A percentile compares a stretch with the other conserved stretches of the same genome.
These are phyloP conservation scores for Turdus rufiventris DNA, from an alignment of 2,113 vertebrate genomes.

Conservation along the genomic window DNA sequence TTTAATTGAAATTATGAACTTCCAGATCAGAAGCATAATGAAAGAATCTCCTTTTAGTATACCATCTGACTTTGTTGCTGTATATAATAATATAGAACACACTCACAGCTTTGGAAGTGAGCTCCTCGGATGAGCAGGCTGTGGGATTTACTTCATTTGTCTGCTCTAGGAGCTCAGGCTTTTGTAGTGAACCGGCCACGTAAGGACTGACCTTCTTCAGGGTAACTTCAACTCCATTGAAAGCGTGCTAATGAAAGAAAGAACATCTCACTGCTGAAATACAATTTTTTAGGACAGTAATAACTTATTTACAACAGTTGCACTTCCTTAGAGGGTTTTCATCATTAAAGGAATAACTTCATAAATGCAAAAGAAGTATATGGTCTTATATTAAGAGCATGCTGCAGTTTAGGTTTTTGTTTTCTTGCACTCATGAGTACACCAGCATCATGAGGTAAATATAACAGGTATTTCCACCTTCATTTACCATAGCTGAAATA, in stretches of 20 bases:
- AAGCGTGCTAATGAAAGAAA: conserved; percentile 30
- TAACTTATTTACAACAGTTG: not conserved
- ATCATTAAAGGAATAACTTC: not conserved
- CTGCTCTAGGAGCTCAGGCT: not conserved
- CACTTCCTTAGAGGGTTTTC: not conserved
- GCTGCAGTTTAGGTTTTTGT: not conserved
- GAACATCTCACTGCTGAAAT: not conserved
- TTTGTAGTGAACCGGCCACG: not conserved
- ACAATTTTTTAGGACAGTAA: not conserved
- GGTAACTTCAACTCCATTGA: conserved; percentile 47
- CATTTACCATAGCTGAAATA: not conserved
- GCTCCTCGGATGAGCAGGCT: not conserved
- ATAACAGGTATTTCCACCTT: not conserved
- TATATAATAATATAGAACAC: not conserved
- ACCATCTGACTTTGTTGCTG: not conserved
- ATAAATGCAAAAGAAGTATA: not conserved
- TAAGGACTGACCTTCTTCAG: not conserved
- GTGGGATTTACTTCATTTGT: not conserved
- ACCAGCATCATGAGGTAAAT: not conserved
- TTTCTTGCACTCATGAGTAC: not conserved
- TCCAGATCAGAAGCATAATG: not conserved
- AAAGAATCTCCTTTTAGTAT: not conserved
- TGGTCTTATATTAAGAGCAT: not conserved
- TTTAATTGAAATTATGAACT: not conserved
- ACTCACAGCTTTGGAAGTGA: not conserved